Percentiles rank a stretch among this genome's conserved stretches.
Evolutionary conservation across 2,113 vertebrate genomes (phyloP).

Genomic region (Hyla sarda): DNA sequence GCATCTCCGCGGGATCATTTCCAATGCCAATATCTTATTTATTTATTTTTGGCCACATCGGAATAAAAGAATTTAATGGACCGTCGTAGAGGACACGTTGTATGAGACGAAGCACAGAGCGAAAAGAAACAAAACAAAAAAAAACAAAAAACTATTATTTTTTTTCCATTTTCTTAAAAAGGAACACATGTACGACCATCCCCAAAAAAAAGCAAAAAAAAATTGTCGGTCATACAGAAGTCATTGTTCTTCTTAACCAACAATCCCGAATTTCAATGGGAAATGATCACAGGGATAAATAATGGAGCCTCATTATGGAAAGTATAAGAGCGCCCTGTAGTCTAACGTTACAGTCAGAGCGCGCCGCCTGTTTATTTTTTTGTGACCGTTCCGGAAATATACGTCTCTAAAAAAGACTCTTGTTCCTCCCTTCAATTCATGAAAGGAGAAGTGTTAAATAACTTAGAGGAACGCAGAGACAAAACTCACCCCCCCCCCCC

Average conservation of each 20-base stretch:
- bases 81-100: too few species aligned
- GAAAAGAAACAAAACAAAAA: too few species aligned
- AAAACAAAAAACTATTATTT: too few species aligned
- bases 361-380: constrained; percentile 18
- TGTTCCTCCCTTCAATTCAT: constrained; percentile 13
- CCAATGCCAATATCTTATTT: too few species aligned
- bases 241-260: constrained; percentile 22
- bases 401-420: constrained; percentile 18
- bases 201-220: too few species aligned
- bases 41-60: too few species aligned
- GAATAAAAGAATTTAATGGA: too few species aligned
- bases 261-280: not conserved
- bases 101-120: too few species aligned
- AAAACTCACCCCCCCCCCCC: not conserved
- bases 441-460: constrained; percentile 40
- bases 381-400: constrained; percentile 10
- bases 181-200: not conserved
- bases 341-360: constrained; percentile 2
- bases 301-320: constrained; percentile 16
- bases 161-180: not conserved
- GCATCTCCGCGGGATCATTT: too few species aligned
- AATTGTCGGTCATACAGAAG: not conserved
- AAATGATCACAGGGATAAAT: constrained; percentile 23
- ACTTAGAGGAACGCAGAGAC: not conserved
- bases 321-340: not conserved